phyloP scores from a whole-genome alignment of 2,888 invertebrate species.

The Strigamia transsilvanica region DNA sequence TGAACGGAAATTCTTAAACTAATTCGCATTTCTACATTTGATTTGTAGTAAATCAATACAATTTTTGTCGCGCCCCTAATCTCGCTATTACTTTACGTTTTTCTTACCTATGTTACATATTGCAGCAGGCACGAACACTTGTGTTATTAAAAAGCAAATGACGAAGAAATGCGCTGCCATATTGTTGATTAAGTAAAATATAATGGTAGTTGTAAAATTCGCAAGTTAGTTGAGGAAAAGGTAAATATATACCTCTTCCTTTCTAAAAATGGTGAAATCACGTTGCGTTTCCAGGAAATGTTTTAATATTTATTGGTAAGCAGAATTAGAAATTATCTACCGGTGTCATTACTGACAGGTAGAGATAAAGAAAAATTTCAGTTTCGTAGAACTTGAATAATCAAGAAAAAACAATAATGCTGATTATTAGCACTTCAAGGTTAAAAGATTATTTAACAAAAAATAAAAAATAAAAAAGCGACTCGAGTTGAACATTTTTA shows the following conservation, averaged over 20 bases:
- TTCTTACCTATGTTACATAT: neutral
- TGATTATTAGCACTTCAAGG: too few relatives aligned
- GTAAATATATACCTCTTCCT: neutral
- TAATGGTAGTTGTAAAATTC: neutral
- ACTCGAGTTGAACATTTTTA: slow-evolving; percentile 29
- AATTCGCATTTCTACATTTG: neutral
- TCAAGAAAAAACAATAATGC: too few relatives aligned
- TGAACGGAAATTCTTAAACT: neutral
- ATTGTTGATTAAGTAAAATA: neutral
- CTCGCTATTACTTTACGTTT: too few relatives aligned
- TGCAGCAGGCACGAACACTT: neutral
- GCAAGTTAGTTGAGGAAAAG: too few relatives aligned
- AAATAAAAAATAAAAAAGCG: neutral
- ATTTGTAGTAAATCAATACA: slow-evolving; percentile 21
- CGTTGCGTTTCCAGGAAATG: neutral
- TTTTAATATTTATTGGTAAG: neutral
- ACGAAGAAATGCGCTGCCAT: neutral
- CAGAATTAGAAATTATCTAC: neutral
- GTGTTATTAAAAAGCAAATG: neutral
- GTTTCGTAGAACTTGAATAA: neutral
- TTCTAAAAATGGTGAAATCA: neutral
- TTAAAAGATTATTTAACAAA: neutral
- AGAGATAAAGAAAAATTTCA: neutral
- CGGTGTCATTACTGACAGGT: neutral
- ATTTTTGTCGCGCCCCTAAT: too few relatives aligned